Evolutionary conservation across 2,797 vertebrate species (phyloP).

Genomic region (Falco biarmicus): DNA sequence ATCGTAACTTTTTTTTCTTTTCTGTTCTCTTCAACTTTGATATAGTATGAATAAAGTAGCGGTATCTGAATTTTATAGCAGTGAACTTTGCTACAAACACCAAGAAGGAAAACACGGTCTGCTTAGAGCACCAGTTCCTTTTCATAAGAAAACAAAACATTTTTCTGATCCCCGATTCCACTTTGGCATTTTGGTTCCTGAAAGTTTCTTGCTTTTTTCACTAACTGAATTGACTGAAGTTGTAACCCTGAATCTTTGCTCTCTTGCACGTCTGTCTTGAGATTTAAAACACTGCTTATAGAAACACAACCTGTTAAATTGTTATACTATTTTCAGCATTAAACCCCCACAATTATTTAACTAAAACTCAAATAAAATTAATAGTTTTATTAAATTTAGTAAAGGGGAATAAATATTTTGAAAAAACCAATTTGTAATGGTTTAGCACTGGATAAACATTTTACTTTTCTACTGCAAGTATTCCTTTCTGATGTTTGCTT

Average conservation of each 20-base stretch:
- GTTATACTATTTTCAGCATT: not conserved
- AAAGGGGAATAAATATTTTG: not conserved
- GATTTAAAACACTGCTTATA: not conserved
- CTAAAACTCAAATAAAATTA: not conserved
- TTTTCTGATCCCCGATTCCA: not conserved
- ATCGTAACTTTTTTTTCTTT: not conserved
- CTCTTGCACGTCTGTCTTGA: not conserved
- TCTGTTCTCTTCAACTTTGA: not conserved
- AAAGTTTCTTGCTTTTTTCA: not conserved
- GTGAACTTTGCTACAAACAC: not conserved
- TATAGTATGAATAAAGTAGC: not conserved
- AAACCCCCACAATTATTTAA: not conserved
- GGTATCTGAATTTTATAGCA: not conserved
- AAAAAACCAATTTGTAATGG: not conserved
- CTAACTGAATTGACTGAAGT: not conserved
- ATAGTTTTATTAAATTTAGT: not conserved
- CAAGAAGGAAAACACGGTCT: not conserved
- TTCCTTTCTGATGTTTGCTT: not conserved
- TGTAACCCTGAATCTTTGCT: not conserved
- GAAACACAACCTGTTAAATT: not conserved
- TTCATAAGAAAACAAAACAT: not conserved
- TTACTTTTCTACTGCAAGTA: not conserved
- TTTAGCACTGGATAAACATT: not conserved
- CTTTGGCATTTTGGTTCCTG: not conserved
- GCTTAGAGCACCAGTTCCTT: fast-evolving